Evolutionary conservation across 53 echinoderm and acorn worm species (phyloP).

Genomic region (Actinopyga echinites): DNA sequence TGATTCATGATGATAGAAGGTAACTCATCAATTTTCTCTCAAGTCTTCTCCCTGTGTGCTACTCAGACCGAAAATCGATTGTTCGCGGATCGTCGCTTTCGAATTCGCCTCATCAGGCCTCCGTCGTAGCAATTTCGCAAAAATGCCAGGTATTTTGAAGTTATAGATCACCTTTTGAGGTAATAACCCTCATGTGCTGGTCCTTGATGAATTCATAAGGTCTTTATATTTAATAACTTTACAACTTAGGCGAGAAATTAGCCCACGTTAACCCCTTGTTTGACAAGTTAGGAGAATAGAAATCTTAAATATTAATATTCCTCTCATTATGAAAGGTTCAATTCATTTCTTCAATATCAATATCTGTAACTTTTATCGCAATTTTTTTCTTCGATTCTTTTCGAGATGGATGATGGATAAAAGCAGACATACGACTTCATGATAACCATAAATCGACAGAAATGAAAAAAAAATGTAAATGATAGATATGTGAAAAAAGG

Average conservation of each 20-base stretch:
- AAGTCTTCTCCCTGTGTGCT: not conserved
- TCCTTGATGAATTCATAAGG: not conserved
- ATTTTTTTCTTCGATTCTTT: too few relatives aligned
- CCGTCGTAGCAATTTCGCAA: conserved; percentile 20
- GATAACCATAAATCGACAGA: too few relatives aligned
- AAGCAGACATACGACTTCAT: too few relatives aligned
- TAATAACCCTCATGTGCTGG: conserved; percentile 20
- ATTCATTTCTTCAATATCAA: too few relatives aligned
- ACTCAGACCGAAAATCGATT: not conserved
- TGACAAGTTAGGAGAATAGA: conserved; percentile 33
- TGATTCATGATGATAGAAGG: not conserved
- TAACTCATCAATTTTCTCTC: conserved; percentile 26
- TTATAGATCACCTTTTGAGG: conserved; percentile 23
- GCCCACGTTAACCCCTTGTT: conserved; percentile 35
- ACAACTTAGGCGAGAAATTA: conserved; percentile 38
- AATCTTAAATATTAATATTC: conserved; percentile 39
- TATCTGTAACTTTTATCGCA: too few relatives aligned
- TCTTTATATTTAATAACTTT: conserved; percentile 34
- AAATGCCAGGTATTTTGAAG: conserved; percentile 31
- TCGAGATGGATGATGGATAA: too few relatives aligned
- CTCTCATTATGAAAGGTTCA: not conserved
- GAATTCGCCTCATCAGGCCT: conserved; percentile 7
- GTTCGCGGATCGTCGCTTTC: conserved; percentile 16
- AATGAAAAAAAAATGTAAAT: too few relatives aligned
- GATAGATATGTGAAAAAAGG: too few relatives aligned